Evolutionary conservation across 2,113 vertebrate genomes (phyloP).

Genomic region (Piprites chloris): DNA sequence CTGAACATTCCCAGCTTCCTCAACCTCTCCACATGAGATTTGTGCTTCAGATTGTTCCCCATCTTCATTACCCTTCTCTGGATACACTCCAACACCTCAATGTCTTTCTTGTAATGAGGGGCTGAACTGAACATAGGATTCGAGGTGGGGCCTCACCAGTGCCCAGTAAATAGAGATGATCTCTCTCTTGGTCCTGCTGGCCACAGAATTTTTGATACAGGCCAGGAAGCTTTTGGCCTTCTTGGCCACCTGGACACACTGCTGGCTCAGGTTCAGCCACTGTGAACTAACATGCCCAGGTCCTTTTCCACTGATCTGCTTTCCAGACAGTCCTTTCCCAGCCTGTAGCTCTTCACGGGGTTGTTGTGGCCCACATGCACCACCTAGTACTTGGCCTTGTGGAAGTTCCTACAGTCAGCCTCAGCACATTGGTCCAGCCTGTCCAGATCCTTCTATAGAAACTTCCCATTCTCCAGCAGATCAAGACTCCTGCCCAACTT

Average conservation of each 20-base stretch:
- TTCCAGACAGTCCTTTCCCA: background rate
- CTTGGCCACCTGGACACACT: background rate
- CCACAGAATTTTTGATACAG: background rate
- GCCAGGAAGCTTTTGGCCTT: background rate
- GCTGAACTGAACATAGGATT: background rate
- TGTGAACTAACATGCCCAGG: background rate
- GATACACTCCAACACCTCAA: background rate
- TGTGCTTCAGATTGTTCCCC: background rate
- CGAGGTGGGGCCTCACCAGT: background rate
- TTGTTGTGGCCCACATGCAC: background rate
- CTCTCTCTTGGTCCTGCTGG: background rate
- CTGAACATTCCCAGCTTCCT: background rate
- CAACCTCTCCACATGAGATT: background rate
- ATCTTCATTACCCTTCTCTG: background rate
- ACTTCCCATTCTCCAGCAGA: background rate
- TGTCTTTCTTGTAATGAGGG: background rate
- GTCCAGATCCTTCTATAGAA: background rate
- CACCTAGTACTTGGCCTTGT: background rate
- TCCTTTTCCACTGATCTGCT: background rate
- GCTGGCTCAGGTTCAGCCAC: background rate
- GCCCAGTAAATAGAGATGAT: background rate
- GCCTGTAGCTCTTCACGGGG: background rate
- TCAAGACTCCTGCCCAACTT: background rate
- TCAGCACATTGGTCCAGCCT: background rate
- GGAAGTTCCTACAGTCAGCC: background rate